These are phyloP conservation scores for Heliconius ismenius DNA, from an alignment of 2,888 invertebrate genomes.

Conservation along the genomic window DNA sequence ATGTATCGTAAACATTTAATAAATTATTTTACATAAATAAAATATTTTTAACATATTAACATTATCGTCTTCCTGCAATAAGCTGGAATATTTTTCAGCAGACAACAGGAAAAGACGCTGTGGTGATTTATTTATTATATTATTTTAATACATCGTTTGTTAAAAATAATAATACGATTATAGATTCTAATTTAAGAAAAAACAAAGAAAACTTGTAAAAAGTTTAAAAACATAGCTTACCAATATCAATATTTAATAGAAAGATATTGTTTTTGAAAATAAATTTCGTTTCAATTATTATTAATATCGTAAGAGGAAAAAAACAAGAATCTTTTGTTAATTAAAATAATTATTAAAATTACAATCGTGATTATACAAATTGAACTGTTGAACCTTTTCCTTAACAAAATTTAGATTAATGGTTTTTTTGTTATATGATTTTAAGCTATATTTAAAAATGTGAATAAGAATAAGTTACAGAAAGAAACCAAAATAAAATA, in stretches of 20 bases:
- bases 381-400: background rate
- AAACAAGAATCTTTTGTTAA: conserved; percentile 8
- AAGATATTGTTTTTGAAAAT: too few species aligned
- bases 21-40: conserved; percentile 39
- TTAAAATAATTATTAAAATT: conserved; percentile 4
- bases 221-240: background rate
- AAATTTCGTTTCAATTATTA: background rate
- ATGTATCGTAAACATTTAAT: conserved; percentile 40
- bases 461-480: background rate
- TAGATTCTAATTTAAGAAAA: background rate
- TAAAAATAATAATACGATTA: background rate
- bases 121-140: conserved; percentile 33
- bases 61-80: conserved; percentile 48
- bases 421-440: background rate
- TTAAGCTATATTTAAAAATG: background rate
- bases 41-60: conserved; percentile 40
- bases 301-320: background rate
- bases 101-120: conserved; percentile 48
- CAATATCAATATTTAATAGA: too few species aligned
- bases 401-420: background rate
- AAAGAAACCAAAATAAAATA: background rate
- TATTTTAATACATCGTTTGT: background rate
- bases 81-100: conserved; percentile 49
- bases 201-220: background rate
- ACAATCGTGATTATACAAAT: background rate